phyloP scores from a whole-genome alignment of 2,888 invertebrate species.

The Spisula solida region DNA sequence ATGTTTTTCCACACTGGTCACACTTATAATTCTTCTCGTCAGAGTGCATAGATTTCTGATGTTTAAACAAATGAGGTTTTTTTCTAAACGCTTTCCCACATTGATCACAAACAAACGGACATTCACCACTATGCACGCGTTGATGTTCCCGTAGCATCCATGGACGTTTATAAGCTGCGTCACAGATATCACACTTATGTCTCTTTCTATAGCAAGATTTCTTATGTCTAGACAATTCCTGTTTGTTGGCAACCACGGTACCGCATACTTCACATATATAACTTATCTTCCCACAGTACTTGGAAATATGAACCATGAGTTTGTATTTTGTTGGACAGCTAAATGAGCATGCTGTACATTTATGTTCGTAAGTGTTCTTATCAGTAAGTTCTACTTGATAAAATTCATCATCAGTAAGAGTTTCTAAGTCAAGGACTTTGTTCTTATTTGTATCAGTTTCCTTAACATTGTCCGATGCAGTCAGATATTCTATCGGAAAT shows the following conservation, averaged over 20 bases:
- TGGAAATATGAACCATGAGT: background rate
- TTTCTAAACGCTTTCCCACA: background rate
- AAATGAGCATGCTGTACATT: background rate
- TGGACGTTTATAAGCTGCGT: background rate
- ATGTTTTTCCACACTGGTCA: background rate
- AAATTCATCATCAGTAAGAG: background rate
- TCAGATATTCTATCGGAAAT: background rate
- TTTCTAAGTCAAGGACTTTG: background rate
- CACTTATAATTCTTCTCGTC: background rate
- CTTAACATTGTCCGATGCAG: background rate
- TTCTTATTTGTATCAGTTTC: background rate
- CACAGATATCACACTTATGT: background rate
- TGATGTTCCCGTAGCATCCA: background rate
- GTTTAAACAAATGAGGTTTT: background rate
- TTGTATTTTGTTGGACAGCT: background rate
- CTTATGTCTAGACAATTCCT: background rate
- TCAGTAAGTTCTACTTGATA: background rate
- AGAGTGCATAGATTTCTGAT: background rate
- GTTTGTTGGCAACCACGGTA: background rate
- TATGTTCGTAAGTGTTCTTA: background rate
- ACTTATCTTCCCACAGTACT: background rate
- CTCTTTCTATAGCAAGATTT: background rate
- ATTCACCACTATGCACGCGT: background rate
- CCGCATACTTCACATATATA: background rate
- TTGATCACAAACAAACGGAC: constrained; percentile 15